Percentiles rank a stretch among this genome's conserved stretches.
phyloP scores from a whole-genome alignment of 2,113 vertebrate species.

The Archilochus colubris region DNA sequence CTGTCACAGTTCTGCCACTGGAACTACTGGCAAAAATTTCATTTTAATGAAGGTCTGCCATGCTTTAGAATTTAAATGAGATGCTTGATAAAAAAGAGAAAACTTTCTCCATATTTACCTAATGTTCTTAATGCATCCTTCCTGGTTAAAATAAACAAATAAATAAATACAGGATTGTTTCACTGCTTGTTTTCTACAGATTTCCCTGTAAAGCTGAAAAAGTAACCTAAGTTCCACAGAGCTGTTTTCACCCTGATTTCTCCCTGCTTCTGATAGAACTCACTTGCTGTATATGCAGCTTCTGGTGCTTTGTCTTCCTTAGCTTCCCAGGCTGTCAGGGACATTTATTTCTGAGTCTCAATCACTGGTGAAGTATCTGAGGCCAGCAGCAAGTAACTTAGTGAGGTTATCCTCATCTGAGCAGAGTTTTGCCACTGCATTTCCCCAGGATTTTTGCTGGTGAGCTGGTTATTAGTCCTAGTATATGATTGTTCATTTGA shows the following conservation, averaged over 20 bases:
- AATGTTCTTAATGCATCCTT: not conserved
- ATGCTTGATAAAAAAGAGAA: constrained; percentile 20
- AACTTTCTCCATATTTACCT: not conserved
- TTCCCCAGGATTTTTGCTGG: not conserved
- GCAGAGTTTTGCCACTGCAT: not conserved
- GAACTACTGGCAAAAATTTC: constrained; percentile 33
- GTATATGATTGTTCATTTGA: not conserved
- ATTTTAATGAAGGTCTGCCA: constrained; percentile 48
- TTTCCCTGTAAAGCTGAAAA: not conserved
- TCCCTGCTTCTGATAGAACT: not conserved
- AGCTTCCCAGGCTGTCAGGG: not conserved
- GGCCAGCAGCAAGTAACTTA: not conserved
- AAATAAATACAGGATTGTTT: not conserved
- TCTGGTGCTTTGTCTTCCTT: not conserved
- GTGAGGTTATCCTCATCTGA: not conserved
- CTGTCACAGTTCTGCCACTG: constrained; percentile 22
- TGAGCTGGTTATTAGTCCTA: not conserved
- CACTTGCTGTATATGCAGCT: not conserved
- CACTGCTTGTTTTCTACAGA: not conserved
- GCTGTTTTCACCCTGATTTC: not conserved
- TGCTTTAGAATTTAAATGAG: constrained; percentile 56
- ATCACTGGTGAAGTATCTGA: not conserved
- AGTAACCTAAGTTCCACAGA: not conserved
- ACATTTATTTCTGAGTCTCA: not conserved
- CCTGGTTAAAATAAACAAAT: constrained; percentile 13